Base-by-base conservation (phyloP, 2,797 vertebrate genomes). In the Gambelia wislizenii region DNA sequence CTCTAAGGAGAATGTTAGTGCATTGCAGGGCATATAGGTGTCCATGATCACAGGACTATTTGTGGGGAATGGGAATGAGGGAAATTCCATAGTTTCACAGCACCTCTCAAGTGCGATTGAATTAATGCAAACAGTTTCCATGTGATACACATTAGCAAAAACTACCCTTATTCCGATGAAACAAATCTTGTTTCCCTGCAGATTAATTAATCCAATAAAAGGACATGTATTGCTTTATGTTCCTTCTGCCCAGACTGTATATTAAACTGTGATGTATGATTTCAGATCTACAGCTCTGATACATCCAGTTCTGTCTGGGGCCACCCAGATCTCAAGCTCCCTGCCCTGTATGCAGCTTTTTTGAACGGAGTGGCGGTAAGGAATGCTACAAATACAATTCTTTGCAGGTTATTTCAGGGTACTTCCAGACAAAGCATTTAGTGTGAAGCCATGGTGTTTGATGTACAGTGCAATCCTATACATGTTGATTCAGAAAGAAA, bases 331-430 rank as follows among this genome's bases (percentile, higher is more conserved):
- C 85, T 97, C n/a, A 95, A 89, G 79, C 97, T 98, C 36, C 98
- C 98, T 79, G 97, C 98, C 54, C 92, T 97, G 64, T 98, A 97
- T 9, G 98, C 99, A 85, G 98, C 99, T 70, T 99, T 99, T 92
- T 98, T 98, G 92, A 99, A 99, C 0, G 98, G 98, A 80, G 96
- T 99, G 22, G 98, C 98, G 91, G 99, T 99, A 98, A 98, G 98
- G 85, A 86, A 39, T 49, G 89, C 91, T 90, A 56, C 42, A 80
- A 59, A 87, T 88, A 88, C 80, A 94, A 75, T 90, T 39, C 82
- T 87, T 77, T 49, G 42, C 44, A 77, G 54, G 14, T 36, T 54
- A 1, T 22, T 39, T 54, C 27, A 84, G 47, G 6, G 10, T 22
- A 20, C 49, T 75, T 27, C 30, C 27, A 16, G 18, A 59, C 18